A percentile compares a stretch with the other conserved stretches of the same genome.
phyloP scores from a whole-genome alignment of 2,113 vertebrate genomes.

The Leucopsar rothschildi region DNA sequence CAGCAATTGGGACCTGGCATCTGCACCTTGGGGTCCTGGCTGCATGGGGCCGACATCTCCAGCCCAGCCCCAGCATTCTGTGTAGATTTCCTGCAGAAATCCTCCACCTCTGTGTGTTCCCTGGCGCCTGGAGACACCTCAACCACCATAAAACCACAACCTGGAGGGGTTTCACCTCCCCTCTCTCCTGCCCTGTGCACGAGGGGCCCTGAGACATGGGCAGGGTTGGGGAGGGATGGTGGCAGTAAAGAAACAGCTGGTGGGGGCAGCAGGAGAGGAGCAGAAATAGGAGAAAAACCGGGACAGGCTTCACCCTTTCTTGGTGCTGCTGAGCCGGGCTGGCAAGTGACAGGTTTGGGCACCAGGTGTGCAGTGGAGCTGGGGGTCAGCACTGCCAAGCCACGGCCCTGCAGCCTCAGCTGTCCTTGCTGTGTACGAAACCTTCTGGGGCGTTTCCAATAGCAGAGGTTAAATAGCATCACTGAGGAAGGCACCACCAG shows the following conservation, averaged over 20 bases:
- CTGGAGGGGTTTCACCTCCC: background rate
- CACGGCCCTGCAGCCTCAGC: background rate
- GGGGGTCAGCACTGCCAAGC: background rate
- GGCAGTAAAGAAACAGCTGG: background rate
- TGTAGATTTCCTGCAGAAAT: background rate
- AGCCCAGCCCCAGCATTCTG: background rate
- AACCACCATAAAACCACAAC: accelerated
- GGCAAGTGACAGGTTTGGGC: background rate
- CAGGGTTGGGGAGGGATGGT: background rate
- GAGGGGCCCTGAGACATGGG: constrained; percentile 1
- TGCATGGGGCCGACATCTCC: accelerated
- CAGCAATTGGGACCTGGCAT: accelerated
- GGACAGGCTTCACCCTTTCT: background rate
- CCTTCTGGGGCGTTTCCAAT: constrained; percentile 6
- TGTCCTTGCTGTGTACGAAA: background rate
- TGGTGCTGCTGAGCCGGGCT: accelerated
- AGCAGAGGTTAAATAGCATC: constrained; percentile 22
- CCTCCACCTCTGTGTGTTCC: background rate
- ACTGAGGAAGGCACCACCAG: background rate
- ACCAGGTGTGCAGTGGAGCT: background rate
- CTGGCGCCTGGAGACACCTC: background rate
- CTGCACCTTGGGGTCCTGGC: accelerated
- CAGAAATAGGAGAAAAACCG: background rate
- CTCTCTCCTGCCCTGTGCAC: background rate
- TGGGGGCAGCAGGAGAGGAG: background rate